A percentile compares a stretch with the other conserved stretches of the same genome.
Evolutionary conservation across 1,140 invertebrate genomes (phyloP).

Genomic region (Paraescarpia echinospica): DNA sequence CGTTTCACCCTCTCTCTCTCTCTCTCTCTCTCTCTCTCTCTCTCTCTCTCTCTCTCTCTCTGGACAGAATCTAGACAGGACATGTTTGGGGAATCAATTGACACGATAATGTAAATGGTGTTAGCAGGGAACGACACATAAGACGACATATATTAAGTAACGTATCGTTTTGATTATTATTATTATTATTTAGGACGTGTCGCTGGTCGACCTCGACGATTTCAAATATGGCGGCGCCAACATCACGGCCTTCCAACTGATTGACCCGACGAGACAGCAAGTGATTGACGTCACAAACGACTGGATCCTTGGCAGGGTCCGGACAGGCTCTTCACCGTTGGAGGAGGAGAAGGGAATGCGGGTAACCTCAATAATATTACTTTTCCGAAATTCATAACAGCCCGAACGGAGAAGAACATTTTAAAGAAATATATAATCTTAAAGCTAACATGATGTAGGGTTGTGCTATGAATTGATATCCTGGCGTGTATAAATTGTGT

Average conservation of each 20-base stretch:
- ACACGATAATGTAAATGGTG: neutral
- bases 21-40: too few relatives aligned
- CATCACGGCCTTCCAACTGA: slow-evolving; percentile 53
- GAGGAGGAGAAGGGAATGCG: slow-evolving; percentile 13
- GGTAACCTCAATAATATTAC: neutral
- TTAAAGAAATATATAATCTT: neutral
- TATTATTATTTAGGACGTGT: slow-evolving; percentile 44
- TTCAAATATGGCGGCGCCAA: slow-evolving; percentile 55
- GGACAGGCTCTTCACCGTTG: neutral
- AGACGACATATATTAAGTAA: neutral
- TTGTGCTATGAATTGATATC: neutral
- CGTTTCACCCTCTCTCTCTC: too few relatives aligned
- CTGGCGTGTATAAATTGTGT: too few relatives aligned
- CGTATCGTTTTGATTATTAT: neutral
- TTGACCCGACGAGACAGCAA: slow-evolving; percentile 43
- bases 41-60: too few relatives aligned
- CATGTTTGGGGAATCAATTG: neutral
- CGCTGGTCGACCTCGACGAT: slow-evolving; percentile 53
- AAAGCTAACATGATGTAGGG: neutral
- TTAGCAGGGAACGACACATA: neutral
- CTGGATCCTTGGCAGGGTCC: slow-evolving; percentile 14
- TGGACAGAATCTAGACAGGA: too few relatives aligned
- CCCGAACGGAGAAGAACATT: neutral
- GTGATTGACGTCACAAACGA: slow-evolving; percentile 36
- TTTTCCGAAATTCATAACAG: neutral